Base-by-base conservation (phyloP, 2,888 invertebrate genomes). In the Prosapia bicincta region DNA sequence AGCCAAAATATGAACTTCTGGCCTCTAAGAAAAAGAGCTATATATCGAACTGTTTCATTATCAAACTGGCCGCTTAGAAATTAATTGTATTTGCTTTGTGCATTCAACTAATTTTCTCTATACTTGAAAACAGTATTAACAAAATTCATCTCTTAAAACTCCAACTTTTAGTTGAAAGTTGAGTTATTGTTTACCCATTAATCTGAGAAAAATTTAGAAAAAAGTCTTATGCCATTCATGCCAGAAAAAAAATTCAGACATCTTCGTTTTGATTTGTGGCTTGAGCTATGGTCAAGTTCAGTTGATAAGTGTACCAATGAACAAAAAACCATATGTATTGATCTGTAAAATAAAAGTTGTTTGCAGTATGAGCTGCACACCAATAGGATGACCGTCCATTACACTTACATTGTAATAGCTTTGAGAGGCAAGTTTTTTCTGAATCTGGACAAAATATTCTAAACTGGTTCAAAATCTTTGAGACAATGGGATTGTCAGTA, bases 101-200 rank as follows among this genome's bases (percentile, higher is more conserved):
- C 81, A 81, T 71, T 80, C 78, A 71, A 80, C 79, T 10, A 82
- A n/a, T 66, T 75, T 26, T 80, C 74, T 76, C 78, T 74, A 71
- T 82, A 54, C 77, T 79, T 79, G 71, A 68, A 79, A 24, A 82
- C 70, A 5, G 26, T 75, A 23, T 66, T 23, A 5, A 75, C 70
- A 43, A 66, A n/a, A n/a, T 70, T 15, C 70, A 54, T 7, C 66
- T 65, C 38, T 70, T 69, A 24, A 70, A 70, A 30, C 65, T 70
- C 70, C 28, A 70, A 1, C 66, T 69, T 24, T 69, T 70, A 26
- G 66, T 65, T 26, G 70, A 28, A 0, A 10, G 69, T 9, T 26
- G 7, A 70, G 75, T 10, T 28, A 54, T 70, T 66, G 5, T 66
- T 25, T 75, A 10, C 70, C 75, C 3, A 28, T 9, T 28, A 28